These are phyloP conservation scores for Gallinago media DNA, from an alignment of 2,113 vertebrate genomes.

Conservation along the genomic window DNA sequence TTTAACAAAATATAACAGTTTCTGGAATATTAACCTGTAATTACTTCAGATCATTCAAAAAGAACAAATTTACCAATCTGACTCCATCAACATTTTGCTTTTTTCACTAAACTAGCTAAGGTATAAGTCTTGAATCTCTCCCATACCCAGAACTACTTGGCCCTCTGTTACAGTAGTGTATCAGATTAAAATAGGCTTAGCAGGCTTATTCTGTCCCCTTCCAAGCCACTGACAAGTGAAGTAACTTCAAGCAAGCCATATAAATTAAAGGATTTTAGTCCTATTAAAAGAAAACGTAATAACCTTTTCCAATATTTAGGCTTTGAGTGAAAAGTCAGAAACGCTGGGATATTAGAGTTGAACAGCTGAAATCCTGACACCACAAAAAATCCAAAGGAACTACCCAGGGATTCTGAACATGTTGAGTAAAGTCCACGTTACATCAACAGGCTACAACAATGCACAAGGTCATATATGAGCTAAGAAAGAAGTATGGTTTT, in stretches of 20 bases:
- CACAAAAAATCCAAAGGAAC: neutral
- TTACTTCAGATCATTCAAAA: neutral
- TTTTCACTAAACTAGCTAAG: neutral
- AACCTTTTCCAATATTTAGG: neutral
- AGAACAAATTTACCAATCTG: neutral
- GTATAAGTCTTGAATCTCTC: neutral
- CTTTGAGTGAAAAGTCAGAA: neutral
- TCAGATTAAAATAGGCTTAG: neutral
- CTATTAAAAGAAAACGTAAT: neutral
- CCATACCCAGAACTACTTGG: neutral
- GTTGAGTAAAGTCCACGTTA: neutral
- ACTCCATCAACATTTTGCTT: neutral
- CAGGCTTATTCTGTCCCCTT: neutral
- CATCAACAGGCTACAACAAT: neutral
- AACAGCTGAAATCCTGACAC: neutral
- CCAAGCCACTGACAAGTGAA: neutral
- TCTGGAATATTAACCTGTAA: neutral
- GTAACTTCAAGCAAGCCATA: accelerated
- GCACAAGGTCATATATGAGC: neutral
- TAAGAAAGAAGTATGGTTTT: neutral
- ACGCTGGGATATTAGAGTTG: neutral
- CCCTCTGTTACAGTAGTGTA: neutral
- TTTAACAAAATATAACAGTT: neutral
- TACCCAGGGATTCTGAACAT: neutral
- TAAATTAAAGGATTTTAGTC: neutral